These are phyloP conservation scores for Oreochromis tanganicae DNA, from an alignment of 2,113 vertebrate species.

Conservation along the genomic window DNA sequence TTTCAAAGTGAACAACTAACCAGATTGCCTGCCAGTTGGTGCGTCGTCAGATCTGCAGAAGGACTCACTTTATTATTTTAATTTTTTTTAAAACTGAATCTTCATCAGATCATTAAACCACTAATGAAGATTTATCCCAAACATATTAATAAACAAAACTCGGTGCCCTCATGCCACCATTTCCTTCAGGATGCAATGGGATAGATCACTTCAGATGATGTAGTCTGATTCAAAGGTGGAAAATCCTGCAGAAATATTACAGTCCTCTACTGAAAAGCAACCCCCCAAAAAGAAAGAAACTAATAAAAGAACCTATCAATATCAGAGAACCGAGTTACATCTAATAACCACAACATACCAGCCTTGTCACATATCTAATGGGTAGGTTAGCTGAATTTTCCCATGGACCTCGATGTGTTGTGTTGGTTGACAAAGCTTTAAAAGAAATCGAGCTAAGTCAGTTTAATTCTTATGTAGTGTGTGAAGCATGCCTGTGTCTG, in stretches of 20 bases:
- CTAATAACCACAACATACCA: background rate
- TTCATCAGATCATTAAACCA: background rate
- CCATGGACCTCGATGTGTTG: background rate
- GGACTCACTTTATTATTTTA: background rate
- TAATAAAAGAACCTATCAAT: background rate
- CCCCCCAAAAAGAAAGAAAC: background rate
- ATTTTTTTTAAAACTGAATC: background rate
- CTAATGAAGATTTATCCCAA: background rate
- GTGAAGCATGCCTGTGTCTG: background rate
- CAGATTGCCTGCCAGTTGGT: constrained; percentile 26
- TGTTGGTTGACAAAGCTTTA: background rate
- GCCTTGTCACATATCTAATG: background rate
- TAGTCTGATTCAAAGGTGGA: background rate
- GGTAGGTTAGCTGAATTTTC: background rate
- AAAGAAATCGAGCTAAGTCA: background rate
- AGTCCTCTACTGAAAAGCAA: background rate
- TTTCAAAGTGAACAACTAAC: background rate
- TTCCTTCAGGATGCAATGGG: background rate
- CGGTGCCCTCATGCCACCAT: background rate
- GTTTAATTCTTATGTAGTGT: background rate
- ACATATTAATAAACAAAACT: background rate
- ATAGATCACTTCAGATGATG: background rate
- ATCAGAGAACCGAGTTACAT: background rate
- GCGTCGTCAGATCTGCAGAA: background rate
- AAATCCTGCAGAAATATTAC: background rate